phyloP scores from a whole-genome alignment of 2,888 invertebrate genomes.

The Apamea sordens region DNA sequence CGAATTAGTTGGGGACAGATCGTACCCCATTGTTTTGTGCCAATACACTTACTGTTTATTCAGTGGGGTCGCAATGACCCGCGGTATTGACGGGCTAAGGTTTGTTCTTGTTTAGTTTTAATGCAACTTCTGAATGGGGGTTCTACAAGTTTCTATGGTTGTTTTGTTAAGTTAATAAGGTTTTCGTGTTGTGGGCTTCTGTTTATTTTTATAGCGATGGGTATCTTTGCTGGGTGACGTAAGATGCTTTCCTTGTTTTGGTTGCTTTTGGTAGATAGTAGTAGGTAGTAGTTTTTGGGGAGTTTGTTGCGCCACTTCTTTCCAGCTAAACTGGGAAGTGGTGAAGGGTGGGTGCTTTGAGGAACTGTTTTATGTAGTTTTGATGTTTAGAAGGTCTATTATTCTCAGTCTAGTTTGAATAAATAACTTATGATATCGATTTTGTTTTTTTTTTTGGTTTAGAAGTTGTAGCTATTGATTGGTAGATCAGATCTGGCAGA shows the following conservation, averaged over 20 bases:
- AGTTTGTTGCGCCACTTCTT: background rate
- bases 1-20: slow-evolving; percentile 66
- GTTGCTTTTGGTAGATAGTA: background rate
- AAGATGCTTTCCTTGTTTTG: background rate
- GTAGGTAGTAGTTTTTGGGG: background rate
- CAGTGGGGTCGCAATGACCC: slow-evolving; percentile 47
- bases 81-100: slow-evolving; percentile 42
- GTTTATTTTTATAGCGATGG: slow-evolving; percentile 28
- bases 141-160: slow-evolving; percentile 43
- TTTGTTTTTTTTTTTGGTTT: background rate
- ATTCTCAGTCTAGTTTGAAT: background rate
- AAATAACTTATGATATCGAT: background rate
- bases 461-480: too few species aligned
- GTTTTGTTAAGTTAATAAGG: slow-evolving; percentile 45
- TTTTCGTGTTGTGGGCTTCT: slow-evolving; percentile 12
- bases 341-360: background rate
- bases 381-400: background rate
- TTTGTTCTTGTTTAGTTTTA: slow-evolving; percentile 59
- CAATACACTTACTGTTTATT: slow-evolving; percentile 68
- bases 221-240: background rate
- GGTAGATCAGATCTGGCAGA: too few species aligned
- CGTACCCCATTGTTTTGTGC: slow-evolving; percentile 63
- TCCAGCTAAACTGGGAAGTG: background rate
- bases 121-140: slow-evolving; percentile 48
- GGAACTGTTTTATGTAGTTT: background rate